phyloP scores from a whole-genome alignment of 1,140 invertebrate genomes.

The Pogonus chalceus region DNA sequence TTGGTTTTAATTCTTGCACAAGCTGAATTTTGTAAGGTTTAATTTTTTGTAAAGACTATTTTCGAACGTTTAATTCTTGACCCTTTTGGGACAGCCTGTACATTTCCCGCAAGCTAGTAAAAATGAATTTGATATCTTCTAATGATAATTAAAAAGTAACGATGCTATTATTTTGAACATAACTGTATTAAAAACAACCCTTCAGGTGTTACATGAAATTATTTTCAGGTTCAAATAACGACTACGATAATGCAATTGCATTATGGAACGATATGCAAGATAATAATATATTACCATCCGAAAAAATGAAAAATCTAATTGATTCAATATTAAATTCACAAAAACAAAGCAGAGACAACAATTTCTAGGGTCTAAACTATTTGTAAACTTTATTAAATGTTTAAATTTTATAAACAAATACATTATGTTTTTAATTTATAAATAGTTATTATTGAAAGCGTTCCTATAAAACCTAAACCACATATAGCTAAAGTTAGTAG shows the following conservation, averaged over 20 bases:
- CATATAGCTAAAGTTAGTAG: background rate
- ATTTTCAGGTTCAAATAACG: conserved; percentile 37
- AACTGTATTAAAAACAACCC: too few relatives aligned
- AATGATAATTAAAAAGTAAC: too few relatives aligned
- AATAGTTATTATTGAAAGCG: background rate
- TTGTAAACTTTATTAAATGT: conserved; percentile 18
- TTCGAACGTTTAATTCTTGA: too few relatives aligned
- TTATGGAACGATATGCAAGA: conserved; percentile 39
- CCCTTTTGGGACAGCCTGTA: too few relatives aligned
- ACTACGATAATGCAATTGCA: conserved; percentile 32
- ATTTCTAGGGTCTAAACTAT: too few relatives aligned
- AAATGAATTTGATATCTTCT: too few relatives aligned
- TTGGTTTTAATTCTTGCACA: too few relatives aligned
- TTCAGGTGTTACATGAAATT: too few relatives aligned
- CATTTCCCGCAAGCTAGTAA: too few relatives aligned
- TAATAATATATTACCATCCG: conserved; percentile 30
- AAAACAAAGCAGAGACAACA: conserved; percentile 20
- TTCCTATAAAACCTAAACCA: background rate
- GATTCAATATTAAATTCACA: conserved; percentile 27
- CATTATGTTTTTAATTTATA: background rate
- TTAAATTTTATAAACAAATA: background rate
- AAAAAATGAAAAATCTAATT: conserved; percentile 33
- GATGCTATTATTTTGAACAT: too few relatives aligned
- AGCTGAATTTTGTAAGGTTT: too few relatives aligned
- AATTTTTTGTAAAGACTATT: too few relatives aligned